These are phyloP conservation scores for Rugalucina vietnamica DNA, from an alignment of 2,888 invertebrate species.

Conservation along the genomic window DNA sequence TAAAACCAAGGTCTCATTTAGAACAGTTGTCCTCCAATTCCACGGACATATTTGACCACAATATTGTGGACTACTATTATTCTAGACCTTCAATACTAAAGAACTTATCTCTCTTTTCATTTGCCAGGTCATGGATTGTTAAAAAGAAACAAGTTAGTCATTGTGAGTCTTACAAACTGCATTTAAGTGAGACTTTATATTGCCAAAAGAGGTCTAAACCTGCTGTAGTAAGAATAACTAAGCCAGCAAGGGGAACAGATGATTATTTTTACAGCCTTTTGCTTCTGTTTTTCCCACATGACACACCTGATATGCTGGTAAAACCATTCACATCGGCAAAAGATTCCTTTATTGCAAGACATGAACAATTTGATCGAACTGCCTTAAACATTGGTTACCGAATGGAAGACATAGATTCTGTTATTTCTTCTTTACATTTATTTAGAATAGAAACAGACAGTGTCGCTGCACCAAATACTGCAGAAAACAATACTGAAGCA, in stretches of 20 bases:
- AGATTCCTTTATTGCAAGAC: background rate
- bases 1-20: background rate
- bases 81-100: background rate
- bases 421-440: too few relatives aligned
- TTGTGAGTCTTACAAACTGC: background rate
- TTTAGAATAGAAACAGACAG: background rate
- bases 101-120: background rate
- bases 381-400: background rate
- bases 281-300: background rate
- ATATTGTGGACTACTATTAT: background rate
- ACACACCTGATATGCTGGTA: background rate
- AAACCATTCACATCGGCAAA: background rate
- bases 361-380: background rate
- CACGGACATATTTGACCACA: background rate
- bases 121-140: background rate
- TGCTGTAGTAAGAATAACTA: background rate
- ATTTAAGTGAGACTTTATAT: background rate
- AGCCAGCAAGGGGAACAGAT: background rate
- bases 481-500: background rate
- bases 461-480: background rate
- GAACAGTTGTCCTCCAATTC: background rate
- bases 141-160: background rate
- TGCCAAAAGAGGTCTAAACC: background rate
- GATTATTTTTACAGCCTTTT: background rate
- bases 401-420: background rate